Conservation (phyloP, 1,140 invertebrate genomes). For the Battus philenor region DNA sequence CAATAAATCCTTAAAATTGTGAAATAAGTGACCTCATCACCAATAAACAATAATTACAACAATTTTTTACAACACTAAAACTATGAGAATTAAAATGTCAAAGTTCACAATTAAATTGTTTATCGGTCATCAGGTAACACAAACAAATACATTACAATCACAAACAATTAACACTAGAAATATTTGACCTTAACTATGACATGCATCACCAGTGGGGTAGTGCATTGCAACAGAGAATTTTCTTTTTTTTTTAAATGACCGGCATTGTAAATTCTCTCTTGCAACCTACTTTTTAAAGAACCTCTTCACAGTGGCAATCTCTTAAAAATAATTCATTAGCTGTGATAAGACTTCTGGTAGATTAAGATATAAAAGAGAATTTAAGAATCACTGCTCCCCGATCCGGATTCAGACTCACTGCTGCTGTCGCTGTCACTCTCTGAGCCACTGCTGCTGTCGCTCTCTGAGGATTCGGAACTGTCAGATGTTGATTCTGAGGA, state of each 20-base stretch:
- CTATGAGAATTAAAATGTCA: conserved; percentile 2
- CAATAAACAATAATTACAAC: conserved; percentile 44
- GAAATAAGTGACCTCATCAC: conserved; percentile 21
- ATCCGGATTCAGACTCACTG: conserved; percentile 39
- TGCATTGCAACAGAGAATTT: conserved; percentile 2
- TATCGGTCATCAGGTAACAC: conserved; percentile 39
- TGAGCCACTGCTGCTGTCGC: conserved; percentile 45
- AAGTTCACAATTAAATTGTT: conserved; percentile 36
- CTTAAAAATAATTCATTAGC: not conserved
- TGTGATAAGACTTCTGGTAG: not conserved
- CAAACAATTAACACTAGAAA: conserved; percentile 21
- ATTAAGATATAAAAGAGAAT: not conserved
- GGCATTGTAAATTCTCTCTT: conserved; percentile 31
- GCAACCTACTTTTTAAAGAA: conserved; percentile 19
- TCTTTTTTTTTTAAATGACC: conserved; percentile 36
- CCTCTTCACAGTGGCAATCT: conserved; percentile 7
- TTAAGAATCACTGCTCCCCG: conserved; percentile 32
- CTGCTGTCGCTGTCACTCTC: conserved; percentile 46
- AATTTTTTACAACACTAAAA: conserved; percentile 33
- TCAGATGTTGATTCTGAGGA: conserved; percentile 47
- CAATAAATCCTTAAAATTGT: conserved; percentile 15
- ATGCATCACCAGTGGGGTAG: not conserved
- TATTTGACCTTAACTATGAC: conserved; percentile 17
- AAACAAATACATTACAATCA: conserved; percentile 22
- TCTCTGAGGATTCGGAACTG: conserved; percentile 40